A percentile compares a stretch with the other conserved stretches of the same genome.
phyloP scores from a whole-genome alignment of 2,113 vertebrate species.

The Perca flavescens region DNA sequence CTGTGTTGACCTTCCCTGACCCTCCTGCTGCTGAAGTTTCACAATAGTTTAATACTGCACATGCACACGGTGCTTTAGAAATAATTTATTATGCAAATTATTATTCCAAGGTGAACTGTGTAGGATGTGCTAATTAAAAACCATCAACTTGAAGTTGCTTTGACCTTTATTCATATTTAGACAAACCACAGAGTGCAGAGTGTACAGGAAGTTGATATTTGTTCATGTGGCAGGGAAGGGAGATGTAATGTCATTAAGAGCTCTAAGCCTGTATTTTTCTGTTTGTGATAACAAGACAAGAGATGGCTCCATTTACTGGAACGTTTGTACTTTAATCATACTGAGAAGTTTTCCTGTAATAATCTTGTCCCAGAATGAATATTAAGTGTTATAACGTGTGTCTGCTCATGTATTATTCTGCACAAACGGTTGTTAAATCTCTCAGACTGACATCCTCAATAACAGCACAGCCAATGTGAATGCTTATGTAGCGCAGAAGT shows the following conservation, averaged over 20 bases:
- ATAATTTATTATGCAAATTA: constrained; percentile 54
- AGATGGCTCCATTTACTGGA: neutral
- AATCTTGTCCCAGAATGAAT: neutral
- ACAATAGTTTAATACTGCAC: constrained; percentile 13
- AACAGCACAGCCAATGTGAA: constrained; percentile 4
- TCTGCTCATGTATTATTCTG: constrained; percentile 14
- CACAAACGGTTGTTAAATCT: neutral
- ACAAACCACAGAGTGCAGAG: constrained; percentile 9
- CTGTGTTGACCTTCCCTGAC: constrained; percentile 13
- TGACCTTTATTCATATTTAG: constrained; percentile 70
- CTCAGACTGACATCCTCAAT: constrained; percentile 9
- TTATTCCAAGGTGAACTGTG: constrained; percentile 66
- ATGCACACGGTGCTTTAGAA: constrained; percentile 5
- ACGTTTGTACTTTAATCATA: neutral
- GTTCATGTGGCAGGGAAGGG: neutral
- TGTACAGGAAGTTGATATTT: constrained; percentile 19
- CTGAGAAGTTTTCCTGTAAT: neutral
- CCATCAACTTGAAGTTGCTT: constrained; percentile 46
- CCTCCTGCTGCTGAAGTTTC: neutral
- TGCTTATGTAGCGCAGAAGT: neutral
- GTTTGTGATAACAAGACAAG: constrained; percentile 5
- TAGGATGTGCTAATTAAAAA: constrained; percentile 64
- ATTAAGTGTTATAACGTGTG: neutral
- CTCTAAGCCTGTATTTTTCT: neutral
- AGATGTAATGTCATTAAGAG: constrained; percentile 21